A percentile compares a stretch with the other conserved stretches of the same genome.
phyloP scores from a whole-genome alignment of 2,113 vertebrate species.

The Myrmecophaga tridactyla region DNA sequence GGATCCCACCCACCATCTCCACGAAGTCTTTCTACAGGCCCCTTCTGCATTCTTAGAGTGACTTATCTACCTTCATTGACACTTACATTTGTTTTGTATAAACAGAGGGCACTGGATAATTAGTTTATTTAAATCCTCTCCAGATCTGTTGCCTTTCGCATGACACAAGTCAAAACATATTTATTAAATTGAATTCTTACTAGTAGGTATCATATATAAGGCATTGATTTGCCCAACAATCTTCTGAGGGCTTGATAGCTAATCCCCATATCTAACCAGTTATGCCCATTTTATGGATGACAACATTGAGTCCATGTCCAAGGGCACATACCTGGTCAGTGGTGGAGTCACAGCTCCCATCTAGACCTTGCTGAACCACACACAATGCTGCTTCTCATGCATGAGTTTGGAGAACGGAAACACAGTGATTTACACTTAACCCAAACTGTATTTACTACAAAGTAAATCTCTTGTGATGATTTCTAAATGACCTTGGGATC shows the following conservation, averaged over 20 bases:
- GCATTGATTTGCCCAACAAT: neutral
- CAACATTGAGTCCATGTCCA: neutral
- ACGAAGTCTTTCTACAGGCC: neutral
- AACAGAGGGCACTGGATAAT: neutral
- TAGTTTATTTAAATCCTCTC: neutral
- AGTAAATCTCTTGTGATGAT: neutral
- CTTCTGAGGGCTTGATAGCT: neutral
- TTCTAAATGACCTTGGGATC: neutral
- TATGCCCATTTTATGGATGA: neutral
- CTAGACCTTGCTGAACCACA: neutral
- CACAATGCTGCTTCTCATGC: neutral
- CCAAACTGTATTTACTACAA: neutral
- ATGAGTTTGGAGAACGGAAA: neutral
- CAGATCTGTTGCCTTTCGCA: neutral
- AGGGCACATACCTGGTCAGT: neutral
- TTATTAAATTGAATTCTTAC: neutral
- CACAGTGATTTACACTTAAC: neutral
- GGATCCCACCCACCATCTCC: fast-evolving
- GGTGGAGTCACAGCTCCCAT: neutral
- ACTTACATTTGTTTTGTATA: neutral
- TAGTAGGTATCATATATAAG: neutral
- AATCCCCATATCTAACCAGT: neutral
- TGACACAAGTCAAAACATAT: neutral
- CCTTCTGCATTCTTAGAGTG: neutral
- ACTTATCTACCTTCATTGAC: neutral